Percentiles rank a stretch among this genome's conserved stretches.
Conservation (phyloP, 2,797 vertebrate genomes). For the Podarcis siculus region DNA sequence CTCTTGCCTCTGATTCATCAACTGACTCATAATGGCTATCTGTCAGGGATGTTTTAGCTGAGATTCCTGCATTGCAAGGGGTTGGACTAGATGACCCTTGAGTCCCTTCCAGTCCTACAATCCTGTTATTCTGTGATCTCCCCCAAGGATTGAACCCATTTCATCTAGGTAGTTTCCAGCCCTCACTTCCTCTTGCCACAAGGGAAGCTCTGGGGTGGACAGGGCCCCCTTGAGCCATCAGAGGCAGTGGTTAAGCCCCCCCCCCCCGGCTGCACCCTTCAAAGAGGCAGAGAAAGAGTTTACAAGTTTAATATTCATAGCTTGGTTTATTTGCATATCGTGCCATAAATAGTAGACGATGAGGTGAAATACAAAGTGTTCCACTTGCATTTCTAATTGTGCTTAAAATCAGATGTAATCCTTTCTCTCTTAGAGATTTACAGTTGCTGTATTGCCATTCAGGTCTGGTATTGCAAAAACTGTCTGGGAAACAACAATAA, state of each 20-base stretch:
- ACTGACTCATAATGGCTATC: not conserved
- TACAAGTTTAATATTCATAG: constrained; percentile 78
- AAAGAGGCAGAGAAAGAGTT: constrained; percentile 47
- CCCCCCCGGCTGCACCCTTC: constrained; percentile 58
- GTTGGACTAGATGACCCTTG: too few relatives aligned
- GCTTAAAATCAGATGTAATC: constrained; percentile 78
- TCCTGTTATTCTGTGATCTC: not conserved
- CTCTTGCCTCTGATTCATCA: too few relatives aligned
- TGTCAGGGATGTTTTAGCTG: too few relatives aligned
- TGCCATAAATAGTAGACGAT: constrained; percentile 81
- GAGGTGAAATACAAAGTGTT: constrained; percentile 81
- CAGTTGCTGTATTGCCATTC: constrained; percentile 51
- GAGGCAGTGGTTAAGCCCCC: not conserved
- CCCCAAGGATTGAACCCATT: not conserved
- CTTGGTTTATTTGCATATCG: constrained; percentile 75
- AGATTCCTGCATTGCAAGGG: too few relatives aligned
- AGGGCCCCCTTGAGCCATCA: too few relatives aligned
- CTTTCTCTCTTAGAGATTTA: constrained; percentile 35
- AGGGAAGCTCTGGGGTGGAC: not conserved
- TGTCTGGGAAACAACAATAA: constrained; percentile 35
- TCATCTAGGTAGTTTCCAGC: not conserved
- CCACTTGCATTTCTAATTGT: constrained; percentile 80
- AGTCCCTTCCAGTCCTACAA: too few relatives aligned
- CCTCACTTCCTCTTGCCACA: not conserved
- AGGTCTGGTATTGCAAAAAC: constrained; percentile 15